Conservation (phyloP, 2,113 vertebrate genomes). For the Bettongia penicillata region DNA sequence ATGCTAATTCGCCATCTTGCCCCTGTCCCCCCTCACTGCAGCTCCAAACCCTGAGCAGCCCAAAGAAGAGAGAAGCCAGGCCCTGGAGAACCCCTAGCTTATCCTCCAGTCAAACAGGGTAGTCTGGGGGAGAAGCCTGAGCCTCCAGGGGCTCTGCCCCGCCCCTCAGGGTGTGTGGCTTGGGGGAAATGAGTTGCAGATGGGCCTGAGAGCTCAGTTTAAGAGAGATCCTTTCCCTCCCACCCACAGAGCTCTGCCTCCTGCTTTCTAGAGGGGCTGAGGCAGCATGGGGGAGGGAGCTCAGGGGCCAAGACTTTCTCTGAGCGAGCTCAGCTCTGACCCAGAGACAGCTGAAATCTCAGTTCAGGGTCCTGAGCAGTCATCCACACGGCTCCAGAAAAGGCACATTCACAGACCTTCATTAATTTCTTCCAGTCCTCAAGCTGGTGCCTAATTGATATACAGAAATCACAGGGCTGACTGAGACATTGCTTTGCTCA, state of each 20-base stretch:
- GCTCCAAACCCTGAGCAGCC: not conserved
- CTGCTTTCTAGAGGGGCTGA: slow-evolving; percentile 10
- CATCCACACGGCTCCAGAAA: not conserved
- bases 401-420: not conserved
- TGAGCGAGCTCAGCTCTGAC: not conserved
- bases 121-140: slow-evolving; percentile 35
- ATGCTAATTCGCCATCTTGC: slow-evolving; percentile 42
- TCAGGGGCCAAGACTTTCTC: not conserved
- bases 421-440: not conserved
- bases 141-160: not conserved
- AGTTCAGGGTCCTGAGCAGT: not conserved
- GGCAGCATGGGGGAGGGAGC: not conserved
- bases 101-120: not conserved
- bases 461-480: not conserved
- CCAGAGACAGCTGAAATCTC: not conserved
- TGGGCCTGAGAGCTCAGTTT: slow-evolving; percentile 2
- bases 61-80: slow-evolving; percentile 17
- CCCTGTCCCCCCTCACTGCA: not conserved
- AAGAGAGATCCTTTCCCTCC: slow-evolving; percentile 7
- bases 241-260: slow-evolving; percentile 10
- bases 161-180: not conserved
- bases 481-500: not conserved
- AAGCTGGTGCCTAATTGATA: not conserved
- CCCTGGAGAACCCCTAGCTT: not conserved
- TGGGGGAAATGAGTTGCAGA: slow-evolving; percentile 21